These are phyloP conservation scores for Villa cingulata DNA, from an alignment of 2,888 invertebrate genomes.

Conservation along the genomic window DNA sequence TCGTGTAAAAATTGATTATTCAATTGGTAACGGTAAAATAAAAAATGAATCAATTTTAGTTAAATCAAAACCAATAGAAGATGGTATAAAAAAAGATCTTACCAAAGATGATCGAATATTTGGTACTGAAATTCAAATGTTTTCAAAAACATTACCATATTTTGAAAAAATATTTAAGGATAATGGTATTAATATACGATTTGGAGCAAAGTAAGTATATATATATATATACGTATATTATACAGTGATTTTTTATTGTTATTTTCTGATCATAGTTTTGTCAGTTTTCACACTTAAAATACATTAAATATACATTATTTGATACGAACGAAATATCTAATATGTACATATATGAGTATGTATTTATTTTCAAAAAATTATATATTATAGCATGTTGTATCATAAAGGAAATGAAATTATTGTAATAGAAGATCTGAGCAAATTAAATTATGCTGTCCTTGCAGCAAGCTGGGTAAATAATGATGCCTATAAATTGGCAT, in stretches of 20 bases:
- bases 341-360: too few relatives aligned
- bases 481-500: conserved; percentile 21
- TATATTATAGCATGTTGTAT: conserved; percentile 10
- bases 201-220: conserved; percentile 17
- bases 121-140: conserved; percentile 24
- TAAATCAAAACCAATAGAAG: conserved; percentile 23
- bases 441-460: conserved; percentile 25
- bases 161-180: conserved; percentile 19
- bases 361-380: too few relatives aligned
- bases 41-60: conserved; percentile 18
- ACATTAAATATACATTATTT: too few relatives aligned
- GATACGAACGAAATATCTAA: too few relatives aligned
- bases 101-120: conserved; percentile 17
- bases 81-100: conserved; percentile 21
- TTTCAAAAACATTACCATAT: conserved; percentile 21
- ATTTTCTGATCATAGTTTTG: too few relatives aligned
- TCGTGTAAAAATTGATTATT: conserved; percentile 14
- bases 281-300: too few relatives aligned
- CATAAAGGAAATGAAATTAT: conserved; percentile 12
- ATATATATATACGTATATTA: too few relatives aligned
- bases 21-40: not conserved
- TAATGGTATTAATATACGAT: conserved; percentile 18
- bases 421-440: conserved; percentile 38
- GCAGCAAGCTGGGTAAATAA: conserved; percentile 12
- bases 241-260: too few relatives aligned